Evolutionary conservation across 2,888 invertebrate species (phyloP), one percentile per base, ranked within the genome.

Genomic region (Notocelia uddmanniana): DNA sequence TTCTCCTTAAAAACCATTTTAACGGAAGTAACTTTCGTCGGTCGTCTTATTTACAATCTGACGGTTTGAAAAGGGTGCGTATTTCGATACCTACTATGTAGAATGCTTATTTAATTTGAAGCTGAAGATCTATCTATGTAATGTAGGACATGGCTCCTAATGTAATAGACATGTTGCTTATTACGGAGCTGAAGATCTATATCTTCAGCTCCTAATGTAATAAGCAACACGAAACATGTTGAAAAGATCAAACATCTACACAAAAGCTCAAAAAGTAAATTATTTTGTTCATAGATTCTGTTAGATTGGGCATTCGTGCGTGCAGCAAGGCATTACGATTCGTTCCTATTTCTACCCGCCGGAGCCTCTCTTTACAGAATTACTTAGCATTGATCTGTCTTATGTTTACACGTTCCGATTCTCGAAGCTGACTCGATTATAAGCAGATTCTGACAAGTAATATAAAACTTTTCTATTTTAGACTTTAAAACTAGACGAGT

Each of bases 271-370:
- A 41, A 64, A 64, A 55, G 31, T 37, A 74, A 70, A 76, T 73
- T 79, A 79, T 83, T 85, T 82, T 85, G 84, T 85, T 85, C 81
- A 83, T 81, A 82, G 77, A 86, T 84, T 88, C 83, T 83, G 54
- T 88, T 88, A 88, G 78, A 81, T 79, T 83, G 83, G 82, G 79
- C 86, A 89, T 86, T 90, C 91, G 91, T 91, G 91, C 91, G 90
- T 91, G 88, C 85, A 87, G 81, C 85, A 87, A 81, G 83, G 84
- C 87, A 87, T 86, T 85, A 84, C 84, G 85, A 89, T 87, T 88
- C 83, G 87, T 87, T 85, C 81, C 83, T 81, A 75, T 79, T 45
- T 45, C 45, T 45, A 45, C 71, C 77, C 76, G 76, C 81, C 78
- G 79, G 74, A 79, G 80, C 77, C 78, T 80, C 78, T 80, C 80